Conservation (phyloP, 2,888 invertebrate species). For the Gerosis bhagava region DNA sequence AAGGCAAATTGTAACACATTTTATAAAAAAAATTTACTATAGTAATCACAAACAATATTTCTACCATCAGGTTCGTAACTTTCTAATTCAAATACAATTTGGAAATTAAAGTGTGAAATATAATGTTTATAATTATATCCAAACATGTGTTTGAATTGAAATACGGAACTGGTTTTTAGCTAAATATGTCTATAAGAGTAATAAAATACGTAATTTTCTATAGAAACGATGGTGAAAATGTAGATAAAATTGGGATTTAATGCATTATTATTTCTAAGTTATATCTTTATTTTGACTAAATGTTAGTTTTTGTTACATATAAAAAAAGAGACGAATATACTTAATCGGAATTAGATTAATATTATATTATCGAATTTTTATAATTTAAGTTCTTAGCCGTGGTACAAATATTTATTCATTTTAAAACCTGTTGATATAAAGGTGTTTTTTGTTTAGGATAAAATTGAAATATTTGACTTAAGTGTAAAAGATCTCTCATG, state of each 20-base stretch:
- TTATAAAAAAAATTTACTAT: slow-evolving; percentile 5
- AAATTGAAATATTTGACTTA: too few relatives aligned
- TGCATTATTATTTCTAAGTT: slow-evolving; percentile 14
- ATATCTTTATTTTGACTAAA: neutral
- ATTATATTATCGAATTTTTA: neutral
- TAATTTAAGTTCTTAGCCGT: slow-evolving; percentile 7
- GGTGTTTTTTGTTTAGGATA: too few relatives aligned
- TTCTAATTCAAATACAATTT: slow-evolving; percentile 17
- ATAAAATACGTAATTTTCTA: slow-evolving; percentile 26
- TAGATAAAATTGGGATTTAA: slow-evolving; percentile 15
- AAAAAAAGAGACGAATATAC: slow-evolving; percentile 1
- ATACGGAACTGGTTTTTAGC: slow-evolving; percentile 5
- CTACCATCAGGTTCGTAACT: neutral
- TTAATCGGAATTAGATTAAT: neutral
- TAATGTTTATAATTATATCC: slow-evolving; percentile 4
- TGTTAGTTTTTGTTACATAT: neutral
- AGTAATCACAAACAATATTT: slow-evolving; percentile 13
- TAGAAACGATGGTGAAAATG: slow-evolving; percentile 20
- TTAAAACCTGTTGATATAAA: too few relatives aligned
- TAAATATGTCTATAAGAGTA: slow-evolving; percentile 23
- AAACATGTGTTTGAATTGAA: slow-evolving; percentile 14
- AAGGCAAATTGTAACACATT: neutral
- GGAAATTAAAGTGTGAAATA: slow-evolving; percentile 12
- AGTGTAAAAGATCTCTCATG: too few relatives aligned
- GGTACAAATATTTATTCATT: slow-evolving; percentile 4